These are phyloP conservation scores for Delia radicum DNA, from an alignment of 1,140 invertebrate genomes.

Conservation along the genomic window DNA sequence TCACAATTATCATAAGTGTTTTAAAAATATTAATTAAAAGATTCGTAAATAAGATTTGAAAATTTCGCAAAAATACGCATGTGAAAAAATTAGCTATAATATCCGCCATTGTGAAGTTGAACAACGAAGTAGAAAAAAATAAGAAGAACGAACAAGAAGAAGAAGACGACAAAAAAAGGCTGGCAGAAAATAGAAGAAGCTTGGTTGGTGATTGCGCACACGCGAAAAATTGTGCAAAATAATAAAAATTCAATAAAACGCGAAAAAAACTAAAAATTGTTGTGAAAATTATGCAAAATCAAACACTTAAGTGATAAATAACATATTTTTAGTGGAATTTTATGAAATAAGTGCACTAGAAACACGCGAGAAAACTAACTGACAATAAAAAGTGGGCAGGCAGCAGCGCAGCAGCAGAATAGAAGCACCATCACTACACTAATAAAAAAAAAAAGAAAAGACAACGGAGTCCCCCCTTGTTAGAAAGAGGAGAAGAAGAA, in stretches of 20 bases:
- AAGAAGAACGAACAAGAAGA: conserved; percentile 27
- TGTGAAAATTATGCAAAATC: conserved; percentile 5
- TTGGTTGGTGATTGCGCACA: conserved; percentile 22
- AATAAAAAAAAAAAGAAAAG: neutral
- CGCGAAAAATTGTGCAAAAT: conserved; percentile 52
- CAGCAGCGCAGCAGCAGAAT: conserved; percentile 8
- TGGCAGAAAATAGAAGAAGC: conserved; percentile 25
- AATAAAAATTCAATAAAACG: conserved; percentile 35
- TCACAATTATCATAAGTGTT: neutral
- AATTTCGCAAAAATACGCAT: conserved; percentile 30
- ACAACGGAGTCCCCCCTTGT: conserved; percentile 3
- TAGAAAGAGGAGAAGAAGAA: conserved; percentile 11
- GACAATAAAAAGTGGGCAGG: conserved; percentile 19
- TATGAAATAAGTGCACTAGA: conserved; percentile 9
- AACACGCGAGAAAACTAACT: conserved; percentile 24
- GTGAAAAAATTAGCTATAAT: conserved; percentile 51
- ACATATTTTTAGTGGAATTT: conserved; percentile 10
- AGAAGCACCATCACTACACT: neutral
- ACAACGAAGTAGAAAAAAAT: conserved; percentile 35
- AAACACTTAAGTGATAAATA: neutral
- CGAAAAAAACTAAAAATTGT: conserved; percentile 12
- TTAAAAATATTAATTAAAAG: neutral
- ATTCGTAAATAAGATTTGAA: neutral
- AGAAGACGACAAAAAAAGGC: conserved; percentile 29
- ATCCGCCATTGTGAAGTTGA: conserved; percentile 22